A percentile compares a stretch with the other conserved stretches of the same genome.
phyloP scores from a whole-genome alignment of 2,113 vertebrate species.

The Bambusicola thoracicus region DNA sequence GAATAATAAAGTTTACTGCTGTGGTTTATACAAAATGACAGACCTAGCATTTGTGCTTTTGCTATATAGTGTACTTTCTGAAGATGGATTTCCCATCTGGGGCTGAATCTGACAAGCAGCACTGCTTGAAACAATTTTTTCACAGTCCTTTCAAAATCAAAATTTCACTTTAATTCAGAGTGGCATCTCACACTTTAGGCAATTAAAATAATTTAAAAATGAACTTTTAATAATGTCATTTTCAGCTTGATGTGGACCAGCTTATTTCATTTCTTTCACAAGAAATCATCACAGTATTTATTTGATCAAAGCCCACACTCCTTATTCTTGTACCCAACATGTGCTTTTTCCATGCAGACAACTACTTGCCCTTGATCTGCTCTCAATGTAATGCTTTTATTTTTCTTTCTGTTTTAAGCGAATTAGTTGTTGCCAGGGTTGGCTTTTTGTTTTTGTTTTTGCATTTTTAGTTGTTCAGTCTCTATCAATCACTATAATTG shows the following conservation, averaged over 20 bases:
- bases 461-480: constrained; percentile 34
- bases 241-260: neutral
- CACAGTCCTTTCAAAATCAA: neutral
- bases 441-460: neutral
- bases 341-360: constrained; percentile 12
- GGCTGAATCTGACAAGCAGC: neutral
- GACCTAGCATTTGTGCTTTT: neutral
- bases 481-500: constrained; percentile 56
- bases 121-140: neutral
- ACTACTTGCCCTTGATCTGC: neutral
- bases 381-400: neutral
- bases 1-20: neutral
- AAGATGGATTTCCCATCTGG: neutral
- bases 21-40: neutral
- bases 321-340: neutral
- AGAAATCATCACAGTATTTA: neutral
- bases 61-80: too few relatives aligned
- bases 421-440: constrained; percentile 28
- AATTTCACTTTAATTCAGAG: neutral
- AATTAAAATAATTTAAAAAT: neutral
- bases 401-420: constrained; percentile 32
- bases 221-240: neutral
- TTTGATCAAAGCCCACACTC: neutral
- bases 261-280: neutral
- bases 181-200: neutral